Conservation (phyloP, 2,888 invertebrate species). For the Acleris literana region DNA sequence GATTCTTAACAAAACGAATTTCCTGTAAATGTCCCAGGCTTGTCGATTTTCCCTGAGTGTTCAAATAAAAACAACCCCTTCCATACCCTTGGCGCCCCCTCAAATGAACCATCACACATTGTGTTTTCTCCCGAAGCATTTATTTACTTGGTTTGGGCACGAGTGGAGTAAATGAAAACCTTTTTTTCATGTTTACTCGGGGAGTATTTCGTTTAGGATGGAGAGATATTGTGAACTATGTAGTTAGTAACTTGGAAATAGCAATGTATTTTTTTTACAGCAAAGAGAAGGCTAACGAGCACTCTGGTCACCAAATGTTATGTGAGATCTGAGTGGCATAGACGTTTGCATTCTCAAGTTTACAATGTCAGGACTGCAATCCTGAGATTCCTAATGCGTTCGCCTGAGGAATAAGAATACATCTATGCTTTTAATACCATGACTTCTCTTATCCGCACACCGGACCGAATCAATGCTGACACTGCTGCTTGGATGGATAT, state of each 20-base stretch:
- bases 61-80: neutral
- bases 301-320: no score
- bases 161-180: constrained; percentile 8
- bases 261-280: no score
- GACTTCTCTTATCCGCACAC: no score
- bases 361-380: no score
- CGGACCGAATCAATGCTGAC: no score
- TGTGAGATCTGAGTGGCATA: no score
- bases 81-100: neutral
- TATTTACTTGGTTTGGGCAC: constrained; percentile 10
- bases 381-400: no score
- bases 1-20: neutral
- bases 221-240: neutral
- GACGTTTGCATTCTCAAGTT: no score
- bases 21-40: neutral
- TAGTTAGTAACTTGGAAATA: neutral
- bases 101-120: neutral
- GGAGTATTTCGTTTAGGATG: neutral
- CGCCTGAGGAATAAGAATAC: no score
- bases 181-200: constrained; percentile 4
- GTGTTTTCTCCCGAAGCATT: constrained; percentile 13
- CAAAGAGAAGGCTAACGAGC: no score
- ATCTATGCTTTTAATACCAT: no score
- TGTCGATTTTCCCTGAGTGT: neutral
- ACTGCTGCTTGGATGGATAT: no score